Base-by-base conservation (phyloP, 2,888 invertebrate species). In the Stomorhina lunata region DNA sequence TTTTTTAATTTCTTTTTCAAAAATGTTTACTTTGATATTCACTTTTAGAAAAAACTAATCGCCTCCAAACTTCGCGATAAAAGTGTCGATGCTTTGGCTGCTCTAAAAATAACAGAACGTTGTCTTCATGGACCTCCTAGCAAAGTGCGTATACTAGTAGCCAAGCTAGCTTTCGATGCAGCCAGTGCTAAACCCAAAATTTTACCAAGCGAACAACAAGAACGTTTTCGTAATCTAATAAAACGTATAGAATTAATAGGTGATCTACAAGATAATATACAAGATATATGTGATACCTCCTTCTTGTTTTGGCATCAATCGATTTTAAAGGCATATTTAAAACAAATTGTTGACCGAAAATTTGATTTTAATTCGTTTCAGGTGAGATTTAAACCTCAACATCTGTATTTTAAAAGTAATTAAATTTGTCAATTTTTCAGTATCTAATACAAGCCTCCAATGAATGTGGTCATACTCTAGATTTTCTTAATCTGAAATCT, bases 301-400 rank as follows among this genome's bases (percentile, higher is more conserved):
- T 95, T 96, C 91, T 91, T 97, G 68, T 94, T 95, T 88, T 96
- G 96, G 95, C 96, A 97, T 91, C 94, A 95, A 87, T 93, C 95
- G 84, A 92, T 96, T 68, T 92, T 96, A 66, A 94, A 95, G 0
- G 93, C 95, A 61, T 96, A 96, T 90, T 93, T 97, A 85, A 93
- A 94, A 81, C 95, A 95, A 88, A 92, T 95, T 84, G 94, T 95
- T 84, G 93, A 94, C 81, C 92, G 93, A 80, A 94, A 95, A 84
- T 90, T 93, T 22, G 95, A 95, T 92, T 92, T 94, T 7, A 88
- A 87, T 79, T 77, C 86, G n/a, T 85, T 90, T 59, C 88, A 89
- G 81, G 90, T 90, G 78, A 78, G 68, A 20, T 10, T n/a, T n/a
- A n/a, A n/a, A n/a, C n/a, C n/a, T n/a, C n/a, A n/a, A n/a, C n/a